phyloP scores from a whole-genome alignment of 2,113 vertebrate species.

The Elephantulus edwardii region DNA sequence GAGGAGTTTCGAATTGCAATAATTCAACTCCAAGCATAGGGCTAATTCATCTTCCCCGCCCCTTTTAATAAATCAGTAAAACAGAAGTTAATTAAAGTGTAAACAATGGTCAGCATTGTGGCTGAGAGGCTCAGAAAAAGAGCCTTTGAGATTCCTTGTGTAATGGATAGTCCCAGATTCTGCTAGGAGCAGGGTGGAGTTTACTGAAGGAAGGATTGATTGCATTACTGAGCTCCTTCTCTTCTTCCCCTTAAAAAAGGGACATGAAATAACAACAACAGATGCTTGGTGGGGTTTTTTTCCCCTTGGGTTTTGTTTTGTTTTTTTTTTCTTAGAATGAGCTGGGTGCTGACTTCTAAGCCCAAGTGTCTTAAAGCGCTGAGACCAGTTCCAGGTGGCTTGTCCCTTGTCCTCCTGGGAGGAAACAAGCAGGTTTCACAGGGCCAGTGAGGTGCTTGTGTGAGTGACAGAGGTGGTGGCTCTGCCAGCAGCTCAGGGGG shows the following conservation, averaged over 20 bases:
- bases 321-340: constrained; percentile 68
- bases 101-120: constrained; percentile 85
- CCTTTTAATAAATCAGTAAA: constrained; percentile 83
- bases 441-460: background rate
- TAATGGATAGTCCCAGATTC: constrained; percentile 81
- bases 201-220: constrained; percentile 68
- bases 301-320: no score
- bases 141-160: constrained; percentile 81
- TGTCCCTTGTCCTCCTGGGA: no score
- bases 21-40: constrained; percentile 79
- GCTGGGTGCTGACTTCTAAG: constrained; percentile 53
- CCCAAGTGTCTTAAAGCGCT: constrained; percentile 30
- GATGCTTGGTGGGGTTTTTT: constrained; percentile 62
- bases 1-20: constrained; percentile 78
- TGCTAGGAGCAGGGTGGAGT: constrained; percentile 25
- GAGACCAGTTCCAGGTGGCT: constrained; percentile 47
- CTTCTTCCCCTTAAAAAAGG: constrained; percentile 47
- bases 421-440: background rate
- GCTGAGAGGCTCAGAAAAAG: constrained; percentile 65
- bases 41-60: constrained; percentile 79
- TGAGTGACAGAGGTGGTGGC: constrained; percentile 24
- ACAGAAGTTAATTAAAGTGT: constrained; percentile 86
- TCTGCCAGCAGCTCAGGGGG: constrained; percentile 53
- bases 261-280: constrained; percentile 62
- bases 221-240: constrained; percentile 70